Percentiles rank a stretch among this genome's conserved stretches.
Conservation (phyloP, 2,797 vertebrate species). For the Podarcis lilfordi region DNA sequence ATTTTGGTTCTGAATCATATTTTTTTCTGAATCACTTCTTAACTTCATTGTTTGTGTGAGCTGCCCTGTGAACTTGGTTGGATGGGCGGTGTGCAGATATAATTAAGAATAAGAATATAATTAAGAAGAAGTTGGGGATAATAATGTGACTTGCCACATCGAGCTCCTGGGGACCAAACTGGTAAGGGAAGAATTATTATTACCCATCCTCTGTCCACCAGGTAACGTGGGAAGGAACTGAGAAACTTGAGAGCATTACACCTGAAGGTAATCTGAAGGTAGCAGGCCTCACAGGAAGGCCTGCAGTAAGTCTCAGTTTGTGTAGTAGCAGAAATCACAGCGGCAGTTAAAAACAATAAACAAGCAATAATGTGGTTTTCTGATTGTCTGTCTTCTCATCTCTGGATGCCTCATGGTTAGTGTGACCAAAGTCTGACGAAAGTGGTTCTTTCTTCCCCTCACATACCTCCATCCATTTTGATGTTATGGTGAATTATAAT, state of each 20-base stretch:
- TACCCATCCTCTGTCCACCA: background rate
- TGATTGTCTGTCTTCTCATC: slow-evolving; percentile 41
- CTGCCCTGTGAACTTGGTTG: no score
- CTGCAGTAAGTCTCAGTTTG: slow-evolving; percentile 77
- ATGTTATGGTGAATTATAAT: slow-evolving; percentile 18
- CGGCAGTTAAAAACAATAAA: slow-evolving; percentile 53
- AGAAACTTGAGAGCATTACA: slow-evolving; percentile 45
- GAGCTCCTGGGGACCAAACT: background rate
- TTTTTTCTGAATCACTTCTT: no score
- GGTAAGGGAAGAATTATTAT: background rate
- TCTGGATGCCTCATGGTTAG: slow-evolving; percentile 34
- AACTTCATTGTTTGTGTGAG: no score
- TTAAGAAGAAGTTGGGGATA: background rate
- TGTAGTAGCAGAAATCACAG: slow-evolving; percentile 71
- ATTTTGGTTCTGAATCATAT: no score
- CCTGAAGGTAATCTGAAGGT: slow-evolving; percentile 69
- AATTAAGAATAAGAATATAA: no score
- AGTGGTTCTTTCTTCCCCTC: slow-evolving; percentile 42
- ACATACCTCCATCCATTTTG: background rate
- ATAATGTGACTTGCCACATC: background rate
- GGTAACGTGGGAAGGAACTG: slow-evolving; percentile 7
- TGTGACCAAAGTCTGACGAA: slow-evolving; percentile 54
- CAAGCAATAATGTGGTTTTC: slow-evolving; percentile 66
- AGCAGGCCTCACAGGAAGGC: slow-evolving; percentile 67
- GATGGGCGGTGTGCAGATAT: no score